Conservation (phyloP, 2,888 invertebrate species). For the Conus canariensis region DNA sequence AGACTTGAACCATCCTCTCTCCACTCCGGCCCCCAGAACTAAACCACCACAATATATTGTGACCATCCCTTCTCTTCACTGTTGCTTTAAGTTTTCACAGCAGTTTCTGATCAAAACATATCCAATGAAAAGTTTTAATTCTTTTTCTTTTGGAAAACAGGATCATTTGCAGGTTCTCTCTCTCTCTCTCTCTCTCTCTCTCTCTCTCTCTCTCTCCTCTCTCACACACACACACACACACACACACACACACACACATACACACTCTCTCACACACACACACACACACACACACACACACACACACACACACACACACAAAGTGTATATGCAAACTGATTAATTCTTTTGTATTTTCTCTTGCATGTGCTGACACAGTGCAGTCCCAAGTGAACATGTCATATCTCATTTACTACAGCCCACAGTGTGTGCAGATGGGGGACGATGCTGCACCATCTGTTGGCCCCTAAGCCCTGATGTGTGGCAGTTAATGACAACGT, state of each 20-base stretch:
- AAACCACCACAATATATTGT: no score
- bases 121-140: no score
- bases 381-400: no score
- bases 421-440: no score
- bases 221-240: neutral
- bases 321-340: neutral
- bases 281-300: slow-evolving; percentile 10
- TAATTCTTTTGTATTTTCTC: neutral
- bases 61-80: no score
- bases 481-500: neutral
- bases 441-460: neutral
- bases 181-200: slow-evolving; percentile 2
- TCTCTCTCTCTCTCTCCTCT: slow-evolving; percentile 16
- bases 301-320: neutral
- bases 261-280: slow-evolving; percentile 11
- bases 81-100: no score
- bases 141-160: no score
- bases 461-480: neutral
- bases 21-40: no score
- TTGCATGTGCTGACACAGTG: neutral
- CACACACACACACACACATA: neutral
- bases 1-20: no score
- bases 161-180: neutral
- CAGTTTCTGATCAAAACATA: no score
- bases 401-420: no score